A percentile compares a stretch with the other conserved stretches of the same genome.
phyloP scores from a whole-genome alignment of 2,888 invertebrate genomes.

The Thereva nobilitata region DNA sequence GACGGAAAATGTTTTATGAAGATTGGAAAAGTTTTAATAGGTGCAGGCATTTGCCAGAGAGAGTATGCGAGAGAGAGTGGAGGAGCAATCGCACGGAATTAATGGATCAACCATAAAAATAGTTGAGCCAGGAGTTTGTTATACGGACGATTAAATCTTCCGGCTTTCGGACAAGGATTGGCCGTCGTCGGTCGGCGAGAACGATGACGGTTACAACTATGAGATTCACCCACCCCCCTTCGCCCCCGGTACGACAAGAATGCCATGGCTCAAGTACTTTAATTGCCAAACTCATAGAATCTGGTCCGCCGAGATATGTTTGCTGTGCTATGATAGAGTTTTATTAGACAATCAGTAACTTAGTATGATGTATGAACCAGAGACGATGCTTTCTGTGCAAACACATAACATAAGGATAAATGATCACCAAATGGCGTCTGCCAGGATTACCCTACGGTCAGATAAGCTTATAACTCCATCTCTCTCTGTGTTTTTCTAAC shows the following conservation, averaged over 20 bases:
- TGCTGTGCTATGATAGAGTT: constrained; percentile 14
- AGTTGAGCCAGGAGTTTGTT: constrained; percentile 20
- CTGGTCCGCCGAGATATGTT: constrained; percentile 10
- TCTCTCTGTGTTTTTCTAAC: no score
- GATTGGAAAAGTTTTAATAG: constrained; percentile 13
- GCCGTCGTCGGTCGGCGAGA: neutral
- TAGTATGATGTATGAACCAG: no score
- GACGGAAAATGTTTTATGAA: constrained; percentile 1
- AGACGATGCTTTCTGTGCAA: no score
- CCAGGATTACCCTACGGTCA: no score
- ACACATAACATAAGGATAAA: no score
- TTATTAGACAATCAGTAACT: constrained; percentile 3
- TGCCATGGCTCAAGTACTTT: constrained; percentile 14
- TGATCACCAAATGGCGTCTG: no score
- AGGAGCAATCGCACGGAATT: constrained; percentile 19
- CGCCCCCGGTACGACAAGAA: neutral
- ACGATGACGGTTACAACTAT: constrained; percentile 2
- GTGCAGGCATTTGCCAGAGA: constrained; percentile 23
- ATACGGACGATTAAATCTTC: constrained; percentile 16
- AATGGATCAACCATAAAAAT: constrained; percentile 7
- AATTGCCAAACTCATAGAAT: constrained; percentile 1
- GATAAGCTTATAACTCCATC: no score
- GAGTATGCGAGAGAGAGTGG: no score
- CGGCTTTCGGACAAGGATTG: neutral
- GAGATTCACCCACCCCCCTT: neutral